Evolutionary conservation across 2,888 invertebrate species (phyloP).

Genomic region (Chrysodeixis includens): DNA sequence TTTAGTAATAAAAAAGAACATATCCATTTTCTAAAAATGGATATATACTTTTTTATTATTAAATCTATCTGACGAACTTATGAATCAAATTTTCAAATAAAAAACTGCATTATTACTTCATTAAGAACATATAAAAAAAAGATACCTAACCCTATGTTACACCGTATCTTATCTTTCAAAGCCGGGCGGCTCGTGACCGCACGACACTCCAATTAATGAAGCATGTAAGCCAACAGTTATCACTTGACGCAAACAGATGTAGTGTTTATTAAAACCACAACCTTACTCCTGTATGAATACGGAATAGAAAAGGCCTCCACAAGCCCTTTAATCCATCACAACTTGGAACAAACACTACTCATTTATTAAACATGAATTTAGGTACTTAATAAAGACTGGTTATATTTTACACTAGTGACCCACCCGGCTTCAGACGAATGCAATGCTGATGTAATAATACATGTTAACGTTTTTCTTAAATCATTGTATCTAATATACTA

Average conservation of each 20-base stretch:
- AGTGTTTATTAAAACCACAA: constrained; percentile 1
- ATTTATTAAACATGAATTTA: not conserved
- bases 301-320: not conserved
- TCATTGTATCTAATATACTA: no score
- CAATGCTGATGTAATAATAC: no score
- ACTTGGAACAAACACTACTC: not conserved
- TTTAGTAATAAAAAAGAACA: no score
- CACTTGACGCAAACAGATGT: not conserved
- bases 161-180: not conserved
- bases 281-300: not conserved
- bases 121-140: not conserved
- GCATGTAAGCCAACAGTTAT: not conserved
- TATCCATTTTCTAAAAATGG: no score
- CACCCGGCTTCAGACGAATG: no score
- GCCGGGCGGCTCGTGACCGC: not conserved
- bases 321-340: not conserved
- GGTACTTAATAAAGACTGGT: no score
- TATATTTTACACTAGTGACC: no score
- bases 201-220: not conserved
- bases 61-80: no score
- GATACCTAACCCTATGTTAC: not conserved
- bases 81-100: no score
- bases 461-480: no score
- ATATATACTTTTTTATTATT: no score
- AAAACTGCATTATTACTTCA: no score